These are phyloP conservation scores for Chunga burmeisteri DNA, from an alignment of 2,113 vertebrate species.

Conservation along the genomic window DNA sequence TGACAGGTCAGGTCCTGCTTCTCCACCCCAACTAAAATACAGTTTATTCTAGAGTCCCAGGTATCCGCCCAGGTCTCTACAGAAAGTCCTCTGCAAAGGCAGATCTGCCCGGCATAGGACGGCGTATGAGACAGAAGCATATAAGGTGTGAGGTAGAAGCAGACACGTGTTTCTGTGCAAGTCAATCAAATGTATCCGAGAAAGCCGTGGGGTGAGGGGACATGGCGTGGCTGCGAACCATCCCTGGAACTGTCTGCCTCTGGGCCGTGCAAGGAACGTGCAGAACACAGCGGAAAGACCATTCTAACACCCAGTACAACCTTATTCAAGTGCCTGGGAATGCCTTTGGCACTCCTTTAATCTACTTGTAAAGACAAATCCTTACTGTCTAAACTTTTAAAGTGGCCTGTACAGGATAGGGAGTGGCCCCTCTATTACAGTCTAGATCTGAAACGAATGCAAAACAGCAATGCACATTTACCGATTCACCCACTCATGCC, in stretches of 20 bases:
- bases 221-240: neutral
- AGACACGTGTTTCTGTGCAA: neutral
- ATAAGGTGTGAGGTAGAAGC: neutral
- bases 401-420: neutral
- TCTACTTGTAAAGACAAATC: neutral
- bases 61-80: neutral
- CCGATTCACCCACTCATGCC: neutral
- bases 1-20: neutral
- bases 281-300: neutral
- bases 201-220: neutral
- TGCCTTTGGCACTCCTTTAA: neutral
- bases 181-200: neutral
- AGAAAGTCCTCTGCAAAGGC: neutral
- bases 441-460: neutral
- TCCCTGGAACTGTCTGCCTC: neutral
- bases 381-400: neutral
- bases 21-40: neutral
- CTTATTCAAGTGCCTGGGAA: neutral
- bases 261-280: neutral
- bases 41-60: neutral
- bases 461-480: neutral
- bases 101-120: neutral
- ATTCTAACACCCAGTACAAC: neutral
- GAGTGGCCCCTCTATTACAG: neutral
- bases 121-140: rapidly evolving